Conservation (phyloP, 2,888 invertebrate species). For the Drosophila helvetica region DNA sequence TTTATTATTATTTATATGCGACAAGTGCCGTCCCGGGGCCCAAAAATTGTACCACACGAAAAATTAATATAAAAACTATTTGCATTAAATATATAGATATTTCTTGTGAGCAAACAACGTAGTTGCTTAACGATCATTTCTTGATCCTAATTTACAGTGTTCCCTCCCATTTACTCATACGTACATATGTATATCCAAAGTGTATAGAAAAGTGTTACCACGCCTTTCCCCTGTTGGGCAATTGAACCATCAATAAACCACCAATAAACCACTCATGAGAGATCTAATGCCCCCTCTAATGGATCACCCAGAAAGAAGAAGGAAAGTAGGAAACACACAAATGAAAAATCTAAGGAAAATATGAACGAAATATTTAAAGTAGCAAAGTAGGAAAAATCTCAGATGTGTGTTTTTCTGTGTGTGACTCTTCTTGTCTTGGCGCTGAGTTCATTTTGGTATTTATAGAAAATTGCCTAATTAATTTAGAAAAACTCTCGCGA, state of each 20-base stretch:
- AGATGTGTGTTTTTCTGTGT: conserved; percentile 32
- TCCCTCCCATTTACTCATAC: background rate
- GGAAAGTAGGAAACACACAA: conserved; percentile 35
- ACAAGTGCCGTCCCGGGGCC: conserved; percentile 50
- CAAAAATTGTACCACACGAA: conserved; percentile 11
- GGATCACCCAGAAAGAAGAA: conserved; percentile 19
- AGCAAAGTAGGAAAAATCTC: conserved; percentile 41
- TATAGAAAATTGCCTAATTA: conserved; percentile 78
- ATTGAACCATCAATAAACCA: conserved; percentile 4
- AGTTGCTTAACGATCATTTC: conserved; percentile 7
- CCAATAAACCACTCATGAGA: conserved; percentile 40
- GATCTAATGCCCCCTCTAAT: conserved; percentile 28
- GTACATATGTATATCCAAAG: background rate
- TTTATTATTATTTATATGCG: conserved; percentile 61
- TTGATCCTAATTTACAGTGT: background rate
- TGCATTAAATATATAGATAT: conserved; percentile 17
- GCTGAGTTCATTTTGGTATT: conserved; percentile 80
- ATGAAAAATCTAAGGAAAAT: conserved; percentile 32
- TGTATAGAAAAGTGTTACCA: conserved; percentile 24
- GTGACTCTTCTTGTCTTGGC: conserved; percentile 55
- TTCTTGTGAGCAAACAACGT: conserved; percentile 3
- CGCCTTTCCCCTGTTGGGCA: conserved; percentile 33
- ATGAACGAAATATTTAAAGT: conserved; percentile 58
- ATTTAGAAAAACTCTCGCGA: conserved; percentile 63
- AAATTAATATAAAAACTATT: conserved; percentile 26